Percentiles rank a stretch among this genome's conserved stretches.
Evolutionary conservation across 2,888 invertebrate genomes (phyloP).

Genomic region (Oligia latruncula): DNA sequence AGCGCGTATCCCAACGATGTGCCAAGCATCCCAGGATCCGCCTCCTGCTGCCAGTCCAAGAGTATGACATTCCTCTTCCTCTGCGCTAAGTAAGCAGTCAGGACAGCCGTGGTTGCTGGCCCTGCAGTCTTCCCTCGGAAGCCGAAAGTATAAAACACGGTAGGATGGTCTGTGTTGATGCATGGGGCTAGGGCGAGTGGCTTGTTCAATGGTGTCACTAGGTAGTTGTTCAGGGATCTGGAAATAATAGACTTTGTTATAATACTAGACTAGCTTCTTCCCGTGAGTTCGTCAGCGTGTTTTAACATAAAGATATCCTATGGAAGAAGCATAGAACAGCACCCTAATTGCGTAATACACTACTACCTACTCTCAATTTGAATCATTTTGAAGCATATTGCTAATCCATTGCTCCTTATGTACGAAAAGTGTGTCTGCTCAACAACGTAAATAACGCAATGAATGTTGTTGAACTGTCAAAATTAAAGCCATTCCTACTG

Average conservation of each 20-base stretch:
- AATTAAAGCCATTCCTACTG: no score
- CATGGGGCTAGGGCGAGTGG: conserved; percentile 76
- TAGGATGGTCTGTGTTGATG: conserved; percentile 77
- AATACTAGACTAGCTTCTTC: not conserved
- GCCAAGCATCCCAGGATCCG: conserved; percentile 79
- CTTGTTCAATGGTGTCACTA: conserved; percentile 72
- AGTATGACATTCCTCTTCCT: conserved; percentile 84
- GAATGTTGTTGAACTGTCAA: no score
- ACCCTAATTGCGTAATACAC: no score
- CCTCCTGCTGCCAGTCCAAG: conserved; percentile 86
- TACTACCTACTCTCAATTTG: no score
- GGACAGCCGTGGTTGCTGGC: conserved; percentile 83
- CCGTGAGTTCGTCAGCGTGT: not conserved
- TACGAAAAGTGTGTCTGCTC: no score
- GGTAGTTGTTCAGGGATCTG: conserved; percentile 78
- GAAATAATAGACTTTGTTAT: conserved; percentile 36
- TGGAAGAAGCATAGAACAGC: not conserved
- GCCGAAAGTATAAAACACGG: conserved; percentile 85
- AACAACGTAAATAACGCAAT: no score
- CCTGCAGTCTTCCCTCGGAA: conserved; percentile 80
- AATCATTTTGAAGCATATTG: no score
- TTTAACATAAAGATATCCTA: not conserved
- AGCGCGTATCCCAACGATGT: conserved; percentile 81
- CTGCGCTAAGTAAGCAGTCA: conserved; percentile 79
- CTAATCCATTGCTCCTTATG: no score